Percentiles rank a stretch among this genome's conserved stretches.
Evolutionary conservation across 2,888 invertebrate genomes (phyloP).

Genomic region (Drosophila phalerata): DNA sequence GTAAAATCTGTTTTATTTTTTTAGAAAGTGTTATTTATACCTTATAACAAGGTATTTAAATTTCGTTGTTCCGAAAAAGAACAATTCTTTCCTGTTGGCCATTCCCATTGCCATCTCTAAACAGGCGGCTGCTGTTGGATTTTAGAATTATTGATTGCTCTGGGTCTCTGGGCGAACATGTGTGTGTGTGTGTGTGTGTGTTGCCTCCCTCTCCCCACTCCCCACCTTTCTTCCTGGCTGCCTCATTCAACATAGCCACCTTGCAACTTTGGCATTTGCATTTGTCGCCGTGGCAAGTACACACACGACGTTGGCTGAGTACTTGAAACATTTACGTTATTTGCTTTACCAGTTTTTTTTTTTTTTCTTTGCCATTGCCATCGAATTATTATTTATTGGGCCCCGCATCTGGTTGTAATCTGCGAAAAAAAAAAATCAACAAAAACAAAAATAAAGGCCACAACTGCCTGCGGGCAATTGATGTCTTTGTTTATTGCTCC

Average conservation of each 20-base stretch:
- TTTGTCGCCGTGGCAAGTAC: slow-evolving; percentile 71
- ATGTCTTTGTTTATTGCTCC: slow-evolving; percentile 79
- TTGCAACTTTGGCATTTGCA: slow-evolving; percentile 47
- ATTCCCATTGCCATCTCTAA: slow-evolving; percentile 51
- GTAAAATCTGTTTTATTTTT: too few species aligned
- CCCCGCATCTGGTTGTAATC: slow-evolving; percentile 44
- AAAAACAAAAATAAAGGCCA: slow-evolving; percentile 6
- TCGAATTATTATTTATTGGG: slow-evolving; percentile 75
- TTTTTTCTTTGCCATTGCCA: slow-evolving; percentile 9
- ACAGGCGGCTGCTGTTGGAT: slow-evolving; percentile 48
- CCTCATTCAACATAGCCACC: background rate
- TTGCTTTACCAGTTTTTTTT: slow-evolving; percentile 66
- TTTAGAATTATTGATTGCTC: slow-evolving; percentile 77
- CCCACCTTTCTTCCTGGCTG: background rate
- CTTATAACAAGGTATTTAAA: background rate
- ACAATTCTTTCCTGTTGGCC: slow-evolving; percentile 40
- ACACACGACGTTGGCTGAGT: slow-evolving; percentile 29
- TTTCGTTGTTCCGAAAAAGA: background rate
- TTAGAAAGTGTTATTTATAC: background rate
- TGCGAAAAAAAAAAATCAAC: slow-evolving; percentile 7
- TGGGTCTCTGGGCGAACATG: slow-evolving; percentile 76
- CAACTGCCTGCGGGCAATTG: slow-evolving; percentile 55
- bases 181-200: slow-evolving; percentile 8
- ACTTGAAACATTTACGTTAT: slow-evolving; percentile 51
- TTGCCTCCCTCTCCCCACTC: background rate